Evolutionary conservation across 2,797 vertebrate species (phyloP).

Genomic region (Molossus molossus): DNA sequence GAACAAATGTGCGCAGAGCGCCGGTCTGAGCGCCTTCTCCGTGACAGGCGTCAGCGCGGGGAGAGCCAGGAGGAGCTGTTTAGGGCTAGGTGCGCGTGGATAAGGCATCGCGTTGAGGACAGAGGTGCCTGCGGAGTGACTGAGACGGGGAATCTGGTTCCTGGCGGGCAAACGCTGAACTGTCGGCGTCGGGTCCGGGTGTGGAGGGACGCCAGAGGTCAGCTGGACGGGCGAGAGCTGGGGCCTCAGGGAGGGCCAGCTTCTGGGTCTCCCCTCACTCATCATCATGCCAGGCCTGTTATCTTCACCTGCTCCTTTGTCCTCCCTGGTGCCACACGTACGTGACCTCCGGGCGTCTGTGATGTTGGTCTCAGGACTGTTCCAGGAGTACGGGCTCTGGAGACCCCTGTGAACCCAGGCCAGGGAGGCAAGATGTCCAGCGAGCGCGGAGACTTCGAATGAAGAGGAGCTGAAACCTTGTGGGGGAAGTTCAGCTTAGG

Average conservation of each 20-base stretch:
- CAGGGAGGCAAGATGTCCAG: accelerated
- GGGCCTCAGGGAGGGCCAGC: no score
- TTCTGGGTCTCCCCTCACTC: background rate
- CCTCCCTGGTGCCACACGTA: accelerated
- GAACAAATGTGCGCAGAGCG: background rate
- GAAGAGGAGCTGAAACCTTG: background rate
- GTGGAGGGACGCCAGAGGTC: background rate
- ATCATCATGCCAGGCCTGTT: background rate
- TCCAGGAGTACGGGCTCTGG: background rate
- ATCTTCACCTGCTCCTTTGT: background rate
- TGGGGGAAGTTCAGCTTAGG: background rate
- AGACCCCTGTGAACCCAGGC: background rate
- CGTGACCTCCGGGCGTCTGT: background rate
- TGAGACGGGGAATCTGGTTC: accelerated
- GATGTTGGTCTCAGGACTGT: background rate
- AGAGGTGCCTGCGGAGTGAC: accelerated
- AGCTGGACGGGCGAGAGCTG: background rate
- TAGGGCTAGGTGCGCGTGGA: background rate
- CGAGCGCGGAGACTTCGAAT: no score
- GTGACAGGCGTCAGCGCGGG: background rate
- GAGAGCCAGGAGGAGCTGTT: background rate
- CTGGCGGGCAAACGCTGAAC: background rate
- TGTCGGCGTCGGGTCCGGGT: background rate
- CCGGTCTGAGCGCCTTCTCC: background rate
- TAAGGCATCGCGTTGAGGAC: no score